Evolutionary conservation across 2,797 vertebrate species (phyloP), one percentile per base, ranked within the genome.

Genomic region (Dryobates pubescens): DNA sequence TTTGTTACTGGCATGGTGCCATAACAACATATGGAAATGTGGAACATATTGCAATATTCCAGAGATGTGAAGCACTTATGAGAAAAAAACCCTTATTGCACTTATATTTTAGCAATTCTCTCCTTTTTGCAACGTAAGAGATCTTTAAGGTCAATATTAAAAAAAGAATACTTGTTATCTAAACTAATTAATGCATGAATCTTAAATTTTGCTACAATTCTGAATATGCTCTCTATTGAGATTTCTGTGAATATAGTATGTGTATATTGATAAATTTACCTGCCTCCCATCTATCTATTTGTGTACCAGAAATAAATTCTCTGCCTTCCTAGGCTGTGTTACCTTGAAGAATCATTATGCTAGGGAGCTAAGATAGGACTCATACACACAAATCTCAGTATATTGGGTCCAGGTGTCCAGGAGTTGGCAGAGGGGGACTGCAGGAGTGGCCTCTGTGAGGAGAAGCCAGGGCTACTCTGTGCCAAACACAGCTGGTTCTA

Each of bases 21-120:
- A 86, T 47, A 94, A 85, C 24, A 89, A 76, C 65, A 74, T 90
- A 92, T 36, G 75, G 83, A 92, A 14, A 5, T 72, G 32, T 3
- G 5, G 69, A 89, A 77, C 19, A 47, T 70, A 80, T n/a, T 94
- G 62, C 32, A 67, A 34, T 80, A 65, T 73, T 90, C 72, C 53
- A 82, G 26, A 89, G 75, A 80, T 26, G 2, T 32, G 30, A 91
- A 84, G 30, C 18, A 69, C 0, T 0, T 81, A 79, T 0, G 83
- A 71, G 64, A 88, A 82, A 10, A 43, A 80, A 88, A 63, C 47
- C 22, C 22, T 67, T 68, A 71, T 49, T 78, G 51, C 13, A 64
- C 19, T 26, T 85, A 61, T 22, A 13, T 49, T 34, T 74, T 78
- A 87, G 7, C 17, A 72, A 16, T 61, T 23, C 3, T 83, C 36